These are phyloP conservation scores for Probaryconus sp. DNA, from an alignment of 1,140 invertebrate genomes.

Conservation along the genomic window DNA sequence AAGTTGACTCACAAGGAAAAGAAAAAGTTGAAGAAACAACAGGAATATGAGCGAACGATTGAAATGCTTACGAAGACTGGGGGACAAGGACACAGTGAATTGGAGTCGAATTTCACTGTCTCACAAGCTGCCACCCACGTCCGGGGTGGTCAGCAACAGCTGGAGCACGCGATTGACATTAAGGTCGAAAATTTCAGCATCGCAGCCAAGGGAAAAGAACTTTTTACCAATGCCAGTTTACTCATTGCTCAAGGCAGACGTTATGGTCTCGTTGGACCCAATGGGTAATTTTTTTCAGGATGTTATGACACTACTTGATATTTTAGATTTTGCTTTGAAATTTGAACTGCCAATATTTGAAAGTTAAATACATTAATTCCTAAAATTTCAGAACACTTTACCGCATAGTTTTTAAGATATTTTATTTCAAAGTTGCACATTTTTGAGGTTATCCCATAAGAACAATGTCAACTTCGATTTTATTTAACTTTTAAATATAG, in stretches of 20 bases:
- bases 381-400: no score
- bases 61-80: conserved; percentile 92
- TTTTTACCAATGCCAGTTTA: conserved; percentile 98
- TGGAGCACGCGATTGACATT: conserved; percentile 98
- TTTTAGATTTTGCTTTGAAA: neutral
- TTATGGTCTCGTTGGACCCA: conserved; percentile 99
- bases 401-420: no score
- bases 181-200: conserved; percentile 99
- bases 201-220: conserved; percentile 96
- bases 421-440: no score
- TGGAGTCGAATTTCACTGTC: conserved; percentile 97
- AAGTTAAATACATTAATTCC: no score
- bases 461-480: no score
- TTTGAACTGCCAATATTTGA: neutral
- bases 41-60: conserved; percentile 95
- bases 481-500: no score
- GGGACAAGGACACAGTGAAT: conserved; percentile 90
- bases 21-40: conserved; percentile 95
- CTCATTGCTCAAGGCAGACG: conserved; percentile 95
- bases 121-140: conserved; percentile 83
- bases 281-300: conserved; percentile 84
- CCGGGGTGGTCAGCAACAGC: conserved; percentile 84
- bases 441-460: no score
- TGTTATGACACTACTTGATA: neutral
- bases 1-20: conserved; percentile 96